Evolutionary conservation across 2,888 invertebrate genomes (phyloP).

Genomic region (Belgica antarctica): DNA sequence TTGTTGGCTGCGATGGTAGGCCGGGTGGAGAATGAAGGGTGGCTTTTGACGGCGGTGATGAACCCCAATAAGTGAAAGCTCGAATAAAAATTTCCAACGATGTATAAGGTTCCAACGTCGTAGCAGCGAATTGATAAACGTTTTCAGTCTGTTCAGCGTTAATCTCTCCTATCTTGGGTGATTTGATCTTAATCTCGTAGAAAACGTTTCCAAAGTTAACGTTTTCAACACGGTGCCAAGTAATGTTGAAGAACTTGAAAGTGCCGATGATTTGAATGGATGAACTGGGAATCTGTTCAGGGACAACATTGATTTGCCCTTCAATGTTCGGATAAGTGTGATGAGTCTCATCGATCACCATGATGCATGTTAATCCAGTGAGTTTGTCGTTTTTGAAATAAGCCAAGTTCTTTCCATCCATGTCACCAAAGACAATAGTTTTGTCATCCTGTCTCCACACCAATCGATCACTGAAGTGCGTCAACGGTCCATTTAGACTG

Average conservation of each 20-base stretch:
- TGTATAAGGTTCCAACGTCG: constrained; percentile 66
- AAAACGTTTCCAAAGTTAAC: constrained; percentile 78
- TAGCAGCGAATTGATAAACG: constrained; percentile 57
- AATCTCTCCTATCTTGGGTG: constrained; percentile 40
- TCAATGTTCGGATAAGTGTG: constrained; percentile 51
- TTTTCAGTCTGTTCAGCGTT: constrained; percentile 56
- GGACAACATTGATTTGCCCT: constrained; percentile 64
- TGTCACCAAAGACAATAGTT: constrained; percentile 73
- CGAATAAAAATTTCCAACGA: constrained; percentile 70
- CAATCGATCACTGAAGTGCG: constrained; percentile 77
- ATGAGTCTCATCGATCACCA: constrained; percentile 69
- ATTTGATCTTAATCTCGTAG: constrained; percentile 72
- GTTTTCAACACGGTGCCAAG: constrained; percentile 72
- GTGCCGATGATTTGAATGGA: constrained; percentile 71
- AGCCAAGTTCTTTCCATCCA: constrained; percentile 71
- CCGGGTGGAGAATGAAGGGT: constrained; percentile 63
- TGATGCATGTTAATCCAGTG: constrained; percentile 66
- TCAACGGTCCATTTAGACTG: constrained; percentile 67
- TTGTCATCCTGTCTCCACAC: constrained; percentile 78
- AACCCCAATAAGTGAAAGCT: constrained; percentile 83
- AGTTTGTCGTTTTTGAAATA: constrained; percentile 64
- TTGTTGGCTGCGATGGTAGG: constrained; percentile 71
- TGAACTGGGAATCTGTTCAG: constrained; percentile 65
- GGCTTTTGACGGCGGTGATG: constrained; percentile 63
- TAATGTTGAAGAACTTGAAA: constrained; percentile 78